Evolutionary conservation across 2,888 invertebrate species (phyloP).

Genomic region (Serrognathus titanus): DNA sequence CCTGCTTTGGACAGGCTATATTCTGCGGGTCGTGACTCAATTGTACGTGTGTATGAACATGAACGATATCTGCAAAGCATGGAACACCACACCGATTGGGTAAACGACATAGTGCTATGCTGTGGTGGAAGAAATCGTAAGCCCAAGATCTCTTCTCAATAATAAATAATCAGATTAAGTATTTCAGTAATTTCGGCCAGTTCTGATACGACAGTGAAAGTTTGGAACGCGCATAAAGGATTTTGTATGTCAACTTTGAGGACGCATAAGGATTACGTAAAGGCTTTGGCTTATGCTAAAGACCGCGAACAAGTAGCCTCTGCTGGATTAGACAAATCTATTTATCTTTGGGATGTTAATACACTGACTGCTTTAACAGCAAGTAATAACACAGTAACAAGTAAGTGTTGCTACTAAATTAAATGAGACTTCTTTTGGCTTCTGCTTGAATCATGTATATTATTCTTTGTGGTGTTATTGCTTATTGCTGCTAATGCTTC

Average conservation of each 20-base stretch:
- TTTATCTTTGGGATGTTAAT: conserved; percentile 98
- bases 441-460: no score
- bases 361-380: conserved; percentile 96
- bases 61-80: conserved; percentile 90
- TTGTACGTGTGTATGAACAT: conserved; percentile 89
- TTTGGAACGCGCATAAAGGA: conserved; percentile 99
- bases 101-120: conserved; percentile 97
- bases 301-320: conserved; percentile 95
- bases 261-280: conserved; percentile 98
- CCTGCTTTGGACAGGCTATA: conserved; percentile 82
- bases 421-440: no score
- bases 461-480: no score
- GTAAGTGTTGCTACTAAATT: conserved; percentile 50
- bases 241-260: conserved; percentile 98
- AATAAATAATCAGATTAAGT: neutral
- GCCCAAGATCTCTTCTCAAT: conserved; percentile 27
- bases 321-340: conserved; percentile 93
- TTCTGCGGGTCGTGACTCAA: conserved; percentile 95
- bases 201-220: conserved; percentile 98
- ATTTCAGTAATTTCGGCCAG: conserved; percentile 93
- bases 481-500: no score
- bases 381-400: conserved; percentile 98
- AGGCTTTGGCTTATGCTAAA: conserved; percentile 95
- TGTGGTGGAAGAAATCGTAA: conserved; percentile 92
- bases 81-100: conserved; percentile 99